These are phyloP conservation scores for Falco berigora DNA, from an alignment of 2,797 vertebrate genomes.

Conservation along the genomic window DNA sequence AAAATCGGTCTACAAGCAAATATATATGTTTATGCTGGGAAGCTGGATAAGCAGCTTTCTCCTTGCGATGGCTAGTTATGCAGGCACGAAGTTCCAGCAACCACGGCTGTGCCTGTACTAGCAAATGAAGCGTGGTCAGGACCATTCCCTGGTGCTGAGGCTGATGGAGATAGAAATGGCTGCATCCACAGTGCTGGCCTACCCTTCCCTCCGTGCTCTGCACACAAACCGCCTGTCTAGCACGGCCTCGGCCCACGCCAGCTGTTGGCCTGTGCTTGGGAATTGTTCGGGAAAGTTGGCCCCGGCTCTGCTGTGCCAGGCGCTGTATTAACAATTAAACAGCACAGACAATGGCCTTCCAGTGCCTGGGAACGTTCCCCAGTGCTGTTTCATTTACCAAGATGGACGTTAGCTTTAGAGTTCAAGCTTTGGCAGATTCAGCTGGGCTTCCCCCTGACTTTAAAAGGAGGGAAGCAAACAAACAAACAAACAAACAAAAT, in stretches of 20 bases:
- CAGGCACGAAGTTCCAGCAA: not conserved
- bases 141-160: not conserved
- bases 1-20: not conserved
- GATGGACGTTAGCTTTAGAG: conserved; percentile 24
- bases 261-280: not conserved
- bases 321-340: conserved; percentile 40
- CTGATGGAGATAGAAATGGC: not conserved
- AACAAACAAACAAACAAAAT: not conserved
- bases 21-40: fast-evolving
- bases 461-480: not conserved
- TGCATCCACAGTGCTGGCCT: not conserved
- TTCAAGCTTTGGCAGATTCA: conserved; percentile 10
- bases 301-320: not conserved
- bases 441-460: not conserved
- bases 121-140: not conserved
- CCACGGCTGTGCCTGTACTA: not conserved
- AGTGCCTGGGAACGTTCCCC: not conserved
- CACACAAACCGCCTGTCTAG: not conserved
- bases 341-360: conserved; percentile 26
- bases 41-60: not conserved
- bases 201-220: not conserved
- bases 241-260: not conserved
- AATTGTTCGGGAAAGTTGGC: conserved; percentile 46
- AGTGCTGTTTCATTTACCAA: not conserved
- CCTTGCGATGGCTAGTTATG: not conserved